Evolutionary conservation across 2,888 invertebrate genomes (phyloP).

Genomic region (Pristionchus mayeri): DNA sequence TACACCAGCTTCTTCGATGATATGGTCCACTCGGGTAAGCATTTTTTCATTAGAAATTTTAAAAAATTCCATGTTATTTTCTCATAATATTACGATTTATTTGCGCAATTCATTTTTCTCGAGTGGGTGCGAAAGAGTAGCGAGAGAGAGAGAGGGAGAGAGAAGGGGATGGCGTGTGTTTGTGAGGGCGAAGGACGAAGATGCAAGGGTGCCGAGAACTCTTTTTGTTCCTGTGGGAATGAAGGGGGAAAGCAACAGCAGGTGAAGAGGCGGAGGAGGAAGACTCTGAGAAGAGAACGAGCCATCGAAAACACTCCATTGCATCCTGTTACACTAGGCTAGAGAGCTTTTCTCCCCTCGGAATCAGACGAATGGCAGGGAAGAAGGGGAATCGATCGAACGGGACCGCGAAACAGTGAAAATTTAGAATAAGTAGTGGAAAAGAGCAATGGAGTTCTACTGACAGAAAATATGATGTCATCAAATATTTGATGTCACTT

Average conservation of each 20-base stretch:
- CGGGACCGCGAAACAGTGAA: not conserved
- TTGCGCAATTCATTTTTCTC: constrained; percentile 16
- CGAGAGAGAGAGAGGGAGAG: not conserved
- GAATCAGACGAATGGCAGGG: not conserved
- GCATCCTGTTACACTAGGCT: constrained; percentile 34
- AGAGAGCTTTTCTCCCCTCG: not conserved
- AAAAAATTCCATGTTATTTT: not conserved
- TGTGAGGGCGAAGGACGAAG: not conserved
- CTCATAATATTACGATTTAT: not conserved
- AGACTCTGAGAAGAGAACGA: constrained; percentile 32
- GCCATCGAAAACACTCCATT: constrained; percentile 29
- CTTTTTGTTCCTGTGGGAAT: constrained; percentile 2
- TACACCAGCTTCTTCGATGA: constrained; percentile 75
- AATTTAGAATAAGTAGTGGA: not conserved
- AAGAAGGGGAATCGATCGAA: not conserved
- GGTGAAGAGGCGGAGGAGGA: not conserved
- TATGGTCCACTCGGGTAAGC: constrained; percentile 71
- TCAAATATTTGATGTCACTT: not conserved
- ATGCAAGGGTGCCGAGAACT: constrained; percentile 26
- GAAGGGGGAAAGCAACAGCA: not conserved
- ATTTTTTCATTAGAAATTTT: not conserved
- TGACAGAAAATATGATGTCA: not conserved
- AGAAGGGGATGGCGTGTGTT: not conserved
- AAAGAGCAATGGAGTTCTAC: not conserved
- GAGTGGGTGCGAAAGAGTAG: constrained; percentile 12